Evolutionary conservation across 2,888 invertebrate genomes (phyloP).

Genomic region (Malachius bipustulatus): DNA sequence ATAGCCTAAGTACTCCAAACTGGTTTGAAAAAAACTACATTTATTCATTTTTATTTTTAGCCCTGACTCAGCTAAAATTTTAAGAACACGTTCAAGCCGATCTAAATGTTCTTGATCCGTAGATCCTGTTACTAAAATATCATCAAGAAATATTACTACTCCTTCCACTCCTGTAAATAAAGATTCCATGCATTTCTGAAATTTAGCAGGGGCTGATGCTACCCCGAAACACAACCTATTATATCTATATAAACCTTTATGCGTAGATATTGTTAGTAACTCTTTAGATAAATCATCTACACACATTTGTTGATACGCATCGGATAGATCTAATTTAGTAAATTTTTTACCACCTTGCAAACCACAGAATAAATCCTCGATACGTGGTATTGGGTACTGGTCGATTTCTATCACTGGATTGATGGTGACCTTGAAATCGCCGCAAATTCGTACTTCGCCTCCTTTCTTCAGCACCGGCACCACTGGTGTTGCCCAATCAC

Average conservation of each 20-base stretch:
- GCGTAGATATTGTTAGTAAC: conserved; percentile 21
- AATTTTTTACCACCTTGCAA: conserved; percentile 20
- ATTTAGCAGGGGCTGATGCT: conserved; percentile 26
- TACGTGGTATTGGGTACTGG: conserved; percentile 20
- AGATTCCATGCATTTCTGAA: conserved; percentile 30
- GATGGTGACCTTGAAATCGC: conserved; percentile 20
- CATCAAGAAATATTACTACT: conserved; percentile 13
- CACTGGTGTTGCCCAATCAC: conserved; percentile 13
- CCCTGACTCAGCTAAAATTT: conserved; percentile 10
- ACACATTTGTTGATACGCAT: conserved; percentile 16
- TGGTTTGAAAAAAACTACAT: conserved; percentile 12
- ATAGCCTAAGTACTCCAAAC: conserved; percentile 13
- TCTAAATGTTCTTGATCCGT: conserved; percentile 12
- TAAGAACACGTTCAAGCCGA: conserved; percentile 9
- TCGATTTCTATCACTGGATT: conserved; percentile 23
- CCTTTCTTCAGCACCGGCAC: no score
- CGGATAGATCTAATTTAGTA: conserved; percentile 20
- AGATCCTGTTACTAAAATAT: conserved; percentile 14
- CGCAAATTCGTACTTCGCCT: no score
- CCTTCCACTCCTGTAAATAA: conserved; percentile 12
- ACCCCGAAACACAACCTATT: conserved; percentile 25
- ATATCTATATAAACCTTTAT: conserved; percentile 24
- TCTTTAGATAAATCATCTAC: conserved; percentile 16
- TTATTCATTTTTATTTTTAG: conserved; percentile 10
- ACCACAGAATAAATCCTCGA: conserved; percentile 20